A percentile compares a stretch with the other conserved stretches of the same genome.
phyloP scores from a whole-genome alignment of 2,113 vertebrate species.

The Anser cygnoides region DNA sequence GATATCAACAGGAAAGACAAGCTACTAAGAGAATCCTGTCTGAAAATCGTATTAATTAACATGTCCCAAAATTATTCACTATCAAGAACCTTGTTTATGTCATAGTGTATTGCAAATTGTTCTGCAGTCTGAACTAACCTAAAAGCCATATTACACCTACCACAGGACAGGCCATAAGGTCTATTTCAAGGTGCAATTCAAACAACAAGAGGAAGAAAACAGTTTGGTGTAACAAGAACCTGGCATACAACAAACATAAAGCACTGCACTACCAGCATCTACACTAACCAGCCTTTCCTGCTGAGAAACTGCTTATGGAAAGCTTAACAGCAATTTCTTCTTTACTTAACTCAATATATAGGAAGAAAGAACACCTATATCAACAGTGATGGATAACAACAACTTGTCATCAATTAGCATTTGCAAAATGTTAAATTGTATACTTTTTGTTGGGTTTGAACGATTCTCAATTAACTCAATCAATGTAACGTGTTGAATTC shows the following conservation, averaged over 20 bases:
- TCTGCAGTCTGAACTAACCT: background rate
- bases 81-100: background rate
- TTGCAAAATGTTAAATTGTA: background rate
- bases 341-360: background rate
- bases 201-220: background rate
- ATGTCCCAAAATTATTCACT: background rate
- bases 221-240: background rate
- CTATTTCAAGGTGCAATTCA: background rate
- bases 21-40: background rate
- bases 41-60: background rate
- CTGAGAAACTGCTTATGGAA: background rate
- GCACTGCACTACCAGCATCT: background rate
- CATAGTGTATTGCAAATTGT: background rate
- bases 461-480: background rate
- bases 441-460: background rate
- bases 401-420: background rate
- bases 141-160: background rate
- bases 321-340: background rate
- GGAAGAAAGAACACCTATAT: background rate
- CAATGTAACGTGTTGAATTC: background rate
- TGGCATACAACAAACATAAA: background rate
- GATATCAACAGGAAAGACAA: background rate
- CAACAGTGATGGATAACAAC: background rate
- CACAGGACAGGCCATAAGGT: background rate
- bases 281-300: background rate